Conservation (phyloP, 2,888 invertebrate species). For the Globia sparganii region DNA sequence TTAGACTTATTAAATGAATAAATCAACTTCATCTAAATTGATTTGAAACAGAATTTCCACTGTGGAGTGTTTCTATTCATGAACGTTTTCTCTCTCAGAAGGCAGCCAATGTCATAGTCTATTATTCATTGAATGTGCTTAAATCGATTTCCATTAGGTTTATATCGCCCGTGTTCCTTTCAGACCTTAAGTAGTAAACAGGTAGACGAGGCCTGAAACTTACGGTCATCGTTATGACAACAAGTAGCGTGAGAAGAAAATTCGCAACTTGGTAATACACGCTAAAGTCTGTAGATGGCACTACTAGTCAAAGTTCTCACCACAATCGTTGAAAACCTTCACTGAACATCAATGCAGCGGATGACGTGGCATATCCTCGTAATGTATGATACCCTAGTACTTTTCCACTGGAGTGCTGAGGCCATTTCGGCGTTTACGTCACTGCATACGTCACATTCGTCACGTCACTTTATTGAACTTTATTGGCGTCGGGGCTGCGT, state of each 20-base stretch:
- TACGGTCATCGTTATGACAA: not conserved
- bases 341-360: not conserved
- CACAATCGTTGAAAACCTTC: too few relatives aligned
- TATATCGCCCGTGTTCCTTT: not conserved
- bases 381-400: slow-evolving; percentile 29
- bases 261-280: not conserved
- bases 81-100: not conserved
- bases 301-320: not conserved
- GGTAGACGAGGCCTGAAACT: not conserved
- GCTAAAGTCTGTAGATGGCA: not conserved
- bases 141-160: not conserved
- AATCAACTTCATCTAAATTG: not conserved
- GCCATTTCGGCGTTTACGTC: slow-evolving; percentile 19
- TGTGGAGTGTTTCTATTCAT: not conserved
- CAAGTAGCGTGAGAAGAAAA: not conserved
- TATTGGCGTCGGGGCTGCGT: not conserved
- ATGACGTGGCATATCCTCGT: not conserved
- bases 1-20: not conserved
- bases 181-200: not conserved
- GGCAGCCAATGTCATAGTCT: not conserved
- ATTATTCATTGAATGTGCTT: too few relatives aligned
- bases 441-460: slow-evolving; percentile 22
- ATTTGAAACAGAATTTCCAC: not conserved
- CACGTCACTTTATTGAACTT: not conserved
- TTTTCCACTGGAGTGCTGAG: slow-evolving; percentile 27